Conservation (phyloP, 2,113 vertebrate genomes). For the Pan paniscus region DNA sequence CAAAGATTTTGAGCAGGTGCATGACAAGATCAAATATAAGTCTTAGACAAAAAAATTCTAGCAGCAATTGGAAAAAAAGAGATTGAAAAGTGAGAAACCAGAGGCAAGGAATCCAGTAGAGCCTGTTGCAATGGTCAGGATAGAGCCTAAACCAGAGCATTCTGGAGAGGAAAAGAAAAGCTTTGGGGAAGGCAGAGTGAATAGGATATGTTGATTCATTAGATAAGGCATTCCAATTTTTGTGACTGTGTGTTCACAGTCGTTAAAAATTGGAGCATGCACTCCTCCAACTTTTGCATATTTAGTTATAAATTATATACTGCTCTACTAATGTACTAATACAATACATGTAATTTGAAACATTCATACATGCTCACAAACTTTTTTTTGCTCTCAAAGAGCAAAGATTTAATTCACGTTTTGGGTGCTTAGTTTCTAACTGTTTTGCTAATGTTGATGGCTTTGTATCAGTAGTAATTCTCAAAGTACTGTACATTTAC, state of each 20-base stretch:
- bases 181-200: neutral
- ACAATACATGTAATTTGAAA: neutral
- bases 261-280: neutral
- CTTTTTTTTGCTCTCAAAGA: neutral
- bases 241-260: neutral
- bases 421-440: neutral
- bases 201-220: neutral
- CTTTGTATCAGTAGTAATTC: neutral
- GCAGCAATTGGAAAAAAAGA: neutral
- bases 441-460: slow-evolving; percentile 9
- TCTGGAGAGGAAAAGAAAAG: neutral
- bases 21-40: slow-evolving; percentile 10
- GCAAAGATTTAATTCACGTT: neutral
- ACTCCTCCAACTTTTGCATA: neutral
- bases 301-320: neutral
- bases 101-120: neutral
- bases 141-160: neutral
- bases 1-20: neutral
- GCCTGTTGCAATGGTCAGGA: neutral
- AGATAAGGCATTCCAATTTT: neutral
- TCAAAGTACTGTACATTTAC: neutral
- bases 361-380: neutral
- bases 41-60: neutral
- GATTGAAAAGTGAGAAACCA: neutral
- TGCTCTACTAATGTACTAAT: neutral